Evolutionary conservation across 2,113 vertebrate species (phyloP).

Genomic region (mouse (Mus musculus)): DNA sequence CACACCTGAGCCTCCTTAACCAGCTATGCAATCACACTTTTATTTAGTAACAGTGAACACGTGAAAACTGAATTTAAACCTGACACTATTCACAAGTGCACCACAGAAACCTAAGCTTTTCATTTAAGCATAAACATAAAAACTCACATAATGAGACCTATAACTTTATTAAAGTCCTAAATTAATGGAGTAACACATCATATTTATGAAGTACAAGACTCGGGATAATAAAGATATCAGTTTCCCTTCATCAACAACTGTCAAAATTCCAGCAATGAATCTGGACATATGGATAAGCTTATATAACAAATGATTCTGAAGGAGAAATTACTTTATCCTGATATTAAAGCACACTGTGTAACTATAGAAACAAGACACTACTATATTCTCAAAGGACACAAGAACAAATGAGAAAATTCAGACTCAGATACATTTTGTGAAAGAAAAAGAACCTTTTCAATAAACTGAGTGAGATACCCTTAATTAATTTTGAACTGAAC

Average conservation of each 20-base stretch:
- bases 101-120: neutral
- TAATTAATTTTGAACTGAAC: neutral
- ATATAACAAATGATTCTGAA: neutral
- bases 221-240: neutral
- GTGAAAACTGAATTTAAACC: constrained; percentile 22
- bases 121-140: neutral
- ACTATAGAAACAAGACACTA: neutral
- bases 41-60: neutral
- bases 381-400: neutral
- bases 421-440: neutral
- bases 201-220: neutral
- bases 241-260: neutral
- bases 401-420: neutral
- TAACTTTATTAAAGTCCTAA: neutral
- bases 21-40: neutral
- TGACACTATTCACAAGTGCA: neutral
- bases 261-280: neutral
- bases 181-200: neutral
- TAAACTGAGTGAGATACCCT: neutral
- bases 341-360: neutral
- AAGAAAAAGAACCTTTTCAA: neutral
- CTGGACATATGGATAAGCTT: neutral
- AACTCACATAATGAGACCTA: neutral
- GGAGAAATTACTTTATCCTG: neutral
- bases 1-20: neutral